Evolutionary conservation across 2,797 vertebrate genomes (phyloP), one percentile per base, ranked within the genome.

Genomic region (Urocyon cinereoargenteus): DNA sequence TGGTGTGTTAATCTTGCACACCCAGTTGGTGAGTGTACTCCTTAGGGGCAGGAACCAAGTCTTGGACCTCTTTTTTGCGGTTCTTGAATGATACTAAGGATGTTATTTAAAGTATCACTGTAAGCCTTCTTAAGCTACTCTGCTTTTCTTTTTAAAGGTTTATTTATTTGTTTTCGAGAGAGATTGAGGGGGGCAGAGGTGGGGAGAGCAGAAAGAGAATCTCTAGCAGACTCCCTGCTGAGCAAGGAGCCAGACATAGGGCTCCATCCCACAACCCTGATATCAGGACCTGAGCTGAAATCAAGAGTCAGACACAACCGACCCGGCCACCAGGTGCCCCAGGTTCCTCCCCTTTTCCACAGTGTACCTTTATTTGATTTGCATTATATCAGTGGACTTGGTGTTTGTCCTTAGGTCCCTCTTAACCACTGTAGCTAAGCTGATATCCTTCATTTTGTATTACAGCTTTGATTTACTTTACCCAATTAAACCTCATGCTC

Each of bases 401-500:
- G 24, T 57, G 31, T 82, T 64, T 19, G 40, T 51, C 64, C 45
- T 21, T 34, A 40, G n/a, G 18, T 1, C 6, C 24, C 31, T 72
- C 62, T 61, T 77, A 86, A 13, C 57, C 28, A 51, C 57, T 62
- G 4, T 6, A 45, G 88, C 62, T 75, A 55, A 84, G 61, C 79
- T 36, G 62, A 55, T 57, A 4, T 19, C 51, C 49, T 86, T 26
- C 19, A 9, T 45, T 81, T 68, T 57, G 10, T 73, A 28, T 85
- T 45, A 14, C 1, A 26, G 19, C 36, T 89, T 81, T 55, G 70
- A 8, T 85, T 66, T 31, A 12, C 78, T 90, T 93, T 97, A 62
- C 66, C 57, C 55, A 79, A 91, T 88, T 93, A 94, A 97, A 88
- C 81, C 34, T 70, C 51, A 18, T 40, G 78, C 86, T 88, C 31